Base-by-base conservation (phyloP, 1,140 invertebrate species). In the Nasonia longicornis region DNA sequence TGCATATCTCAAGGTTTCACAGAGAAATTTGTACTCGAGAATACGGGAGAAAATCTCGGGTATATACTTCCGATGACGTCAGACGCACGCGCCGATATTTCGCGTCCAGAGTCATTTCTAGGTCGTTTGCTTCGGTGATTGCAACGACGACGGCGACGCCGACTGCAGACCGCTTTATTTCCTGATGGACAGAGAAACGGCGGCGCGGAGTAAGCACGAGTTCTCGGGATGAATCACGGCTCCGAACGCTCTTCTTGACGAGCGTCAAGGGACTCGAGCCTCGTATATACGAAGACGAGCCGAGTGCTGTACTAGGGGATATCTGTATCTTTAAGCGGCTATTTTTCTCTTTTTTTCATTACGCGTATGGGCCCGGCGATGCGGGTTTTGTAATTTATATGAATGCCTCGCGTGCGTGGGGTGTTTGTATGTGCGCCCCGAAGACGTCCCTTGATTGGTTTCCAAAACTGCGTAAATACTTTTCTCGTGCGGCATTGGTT, bases 301-400 rank as follows among this genome's bases (percentile, higher is more conserved):
- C 35, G 64, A 38, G 20, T 66, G 22, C 7, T 64, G 66, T 77
- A 42, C 80, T 26, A 45, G 73, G 66, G 69, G 75, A 76, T 48
- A 16, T 45, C 69, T 77, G 66, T 82, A 77, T 82, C 58, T 63
- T 82, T 31, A 29, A 22, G 45, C 69, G 29, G 66, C 2, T 10
- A 45, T 75, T 29, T 31, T 63, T 77, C 70, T 74, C 67, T 77
- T 64, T 66, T 71, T 78, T 82, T 74, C 77, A 79, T 79, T 79
- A 71, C n/a, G 42, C 31, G 7, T 71, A 71, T 63, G 45, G 10
- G 8, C 14, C 8, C 38, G 20, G 16, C 63, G 14, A 12, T 48
- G 45, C 14, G 45, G 45, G 12, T 48, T 48, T 48, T 48, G 12
- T 48, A 12, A 48, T 48, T 48, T 48, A 48, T 48, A 48, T 48